Conservation (phyloP, 2,797 vertebrate species). For the Eulemur rubriventer region DNA sequence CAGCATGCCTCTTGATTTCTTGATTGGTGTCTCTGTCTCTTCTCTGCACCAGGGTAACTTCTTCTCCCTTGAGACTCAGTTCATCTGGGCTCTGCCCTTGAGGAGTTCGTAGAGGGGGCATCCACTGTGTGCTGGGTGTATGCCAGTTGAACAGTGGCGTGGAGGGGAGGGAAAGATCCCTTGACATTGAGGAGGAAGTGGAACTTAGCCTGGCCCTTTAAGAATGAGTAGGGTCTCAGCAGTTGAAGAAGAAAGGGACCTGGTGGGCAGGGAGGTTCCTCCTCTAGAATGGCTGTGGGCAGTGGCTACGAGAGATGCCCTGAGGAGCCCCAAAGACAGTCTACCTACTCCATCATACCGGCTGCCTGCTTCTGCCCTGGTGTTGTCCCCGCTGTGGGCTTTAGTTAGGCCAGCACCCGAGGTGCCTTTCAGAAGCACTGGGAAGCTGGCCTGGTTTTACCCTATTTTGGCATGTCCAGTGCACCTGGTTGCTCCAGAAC, state of each 20-base stretch:
- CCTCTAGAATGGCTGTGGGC: background rate
- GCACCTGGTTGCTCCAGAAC: background rate
- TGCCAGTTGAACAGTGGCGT: background rate
- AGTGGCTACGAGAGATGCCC: background rate
- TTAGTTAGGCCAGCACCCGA: background rate
- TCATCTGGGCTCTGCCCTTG: background rate
- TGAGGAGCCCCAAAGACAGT: background rate
- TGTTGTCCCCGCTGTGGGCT: background rate
- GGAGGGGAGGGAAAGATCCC: background rate
- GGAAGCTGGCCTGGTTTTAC: background rate
- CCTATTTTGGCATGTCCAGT: background rate
- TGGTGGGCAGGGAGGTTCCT: background rate
- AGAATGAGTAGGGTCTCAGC: background rate
- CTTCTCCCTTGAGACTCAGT: background rate
- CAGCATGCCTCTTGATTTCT: background rate
- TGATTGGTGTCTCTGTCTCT: background rate
- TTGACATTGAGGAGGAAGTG: background rate
- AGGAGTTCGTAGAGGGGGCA: background rate
- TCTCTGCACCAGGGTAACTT: background rate
- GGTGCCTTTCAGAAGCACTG: background rate
- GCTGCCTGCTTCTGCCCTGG: background rate
- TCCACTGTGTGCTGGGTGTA: background rate
- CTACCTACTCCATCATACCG: fast-evolving
- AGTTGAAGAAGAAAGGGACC: background rate
- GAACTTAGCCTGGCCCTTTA: background rate